These are phyloP conservation scores for Zosterops japonicus DNA, from an alignment of 2,113 vertebrate genomes.

Conservation along the genomic window DNA sequence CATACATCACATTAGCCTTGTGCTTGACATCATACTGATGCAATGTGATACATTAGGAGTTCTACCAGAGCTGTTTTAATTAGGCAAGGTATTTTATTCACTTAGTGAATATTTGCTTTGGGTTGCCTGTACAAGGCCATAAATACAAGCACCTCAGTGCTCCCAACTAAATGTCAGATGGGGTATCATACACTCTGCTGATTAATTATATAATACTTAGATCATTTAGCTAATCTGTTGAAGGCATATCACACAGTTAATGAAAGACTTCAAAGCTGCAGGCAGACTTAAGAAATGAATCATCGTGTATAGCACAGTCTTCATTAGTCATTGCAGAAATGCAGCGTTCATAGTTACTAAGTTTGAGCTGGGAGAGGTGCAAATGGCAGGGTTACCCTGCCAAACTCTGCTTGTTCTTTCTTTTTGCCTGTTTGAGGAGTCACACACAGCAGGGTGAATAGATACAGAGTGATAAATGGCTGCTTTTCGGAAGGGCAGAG, in stretches of 20 bases:
- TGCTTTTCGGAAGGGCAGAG: background rate
- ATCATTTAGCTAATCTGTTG: conserved; percentile 18
- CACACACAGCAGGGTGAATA: background rate
- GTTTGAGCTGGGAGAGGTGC: background rate
- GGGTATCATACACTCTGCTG: background rate
- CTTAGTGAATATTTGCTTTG: background rate
- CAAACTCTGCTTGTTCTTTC: background rate
- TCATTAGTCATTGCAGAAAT: background rate
- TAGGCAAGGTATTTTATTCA: background rate
- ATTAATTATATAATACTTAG: conserved; percentile 29
- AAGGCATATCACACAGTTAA: background rate
- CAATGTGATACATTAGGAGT: background rate
- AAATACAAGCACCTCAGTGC: background rate
- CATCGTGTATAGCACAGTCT: background rate
- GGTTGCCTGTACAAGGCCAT: background rate
- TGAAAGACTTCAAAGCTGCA: conserved; percentile 3
- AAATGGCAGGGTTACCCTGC: background rate
- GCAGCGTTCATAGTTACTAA: background rate
- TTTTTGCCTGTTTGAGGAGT: background rate
- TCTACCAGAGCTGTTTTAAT: background rate
- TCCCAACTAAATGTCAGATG: background rate
- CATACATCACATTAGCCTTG: background rate
- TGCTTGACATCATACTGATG: conserved; percentile 12
- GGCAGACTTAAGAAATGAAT: conserved; percentile 1
- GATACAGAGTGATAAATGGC: background rate